Base-by-base conservation (phyloP, 2,113 vertebrate species). In the Callipepla californica region DNA sequence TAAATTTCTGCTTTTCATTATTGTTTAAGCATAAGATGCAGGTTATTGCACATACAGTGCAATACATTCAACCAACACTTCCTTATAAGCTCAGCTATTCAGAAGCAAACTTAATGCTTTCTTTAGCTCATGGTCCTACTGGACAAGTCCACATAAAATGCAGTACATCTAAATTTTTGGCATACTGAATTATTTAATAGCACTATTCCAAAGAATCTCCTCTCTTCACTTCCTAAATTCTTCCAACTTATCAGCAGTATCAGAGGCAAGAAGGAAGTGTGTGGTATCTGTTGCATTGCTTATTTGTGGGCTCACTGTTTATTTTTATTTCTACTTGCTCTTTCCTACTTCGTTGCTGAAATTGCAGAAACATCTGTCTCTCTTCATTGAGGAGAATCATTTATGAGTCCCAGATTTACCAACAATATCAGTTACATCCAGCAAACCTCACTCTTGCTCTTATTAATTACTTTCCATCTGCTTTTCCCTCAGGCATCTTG, bases 391-490 rank as follows among this genome's bases (percentile, higher is more conserved):
- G 76, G 34, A 53, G 65, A 92, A 83, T 55, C 6, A 83, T 97
- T 97, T 97, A 97, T 96, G 88, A 97, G 85, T 96, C 91, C 94
- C 97, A 97, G 96, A 98, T 96, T 97, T 93, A 96, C 94, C 93
- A 97, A 93, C 61, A 93, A 95, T 97, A 97, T 98, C 97, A 73
- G 84, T 97, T 97, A 95, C 95, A 97, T 70, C 42, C 90, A 97
- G 90, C 73, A 96, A 97, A 94, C 95, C 80, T 96, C 92, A 66
- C 66, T 96, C 90, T 90, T 72, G 28, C 48, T 97, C 88, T 97
- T 97, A 96, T 97, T 97, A 97, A 97, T 97, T 97, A 96, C 93
- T 97, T 97, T 97, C 96, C 96, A 97, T 94, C 94, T 96, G 94
- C 62, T 96, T 95, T 95, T 94, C 85, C 94, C 92, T 95, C 73